These are phyloP conservation scores for Sylvia borin DNA, from an alignment of 2,797 vertebrate species.

Conservation along the genomic window DNA sequence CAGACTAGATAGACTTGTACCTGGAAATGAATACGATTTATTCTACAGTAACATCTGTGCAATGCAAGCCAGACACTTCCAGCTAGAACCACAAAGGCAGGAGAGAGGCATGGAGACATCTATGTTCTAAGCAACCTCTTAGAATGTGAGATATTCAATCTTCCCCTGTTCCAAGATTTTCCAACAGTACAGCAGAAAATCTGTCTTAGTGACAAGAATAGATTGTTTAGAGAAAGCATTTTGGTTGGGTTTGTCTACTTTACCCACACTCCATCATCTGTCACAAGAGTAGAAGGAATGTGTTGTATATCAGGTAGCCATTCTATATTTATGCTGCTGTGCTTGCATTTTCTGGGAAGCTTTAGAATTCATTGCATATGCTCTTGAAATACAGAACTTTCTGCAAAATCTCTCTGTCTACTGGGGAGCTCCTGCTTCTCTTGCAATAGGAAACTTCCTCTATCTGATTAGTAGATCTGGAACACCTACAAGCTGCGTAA, in stretches of 20 bases:
- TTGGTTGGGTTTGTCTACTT: neutral
- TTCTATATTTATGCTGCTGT: neutral
- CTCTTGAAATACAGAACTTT: neutral
- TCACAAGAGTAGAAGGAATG: neutral
- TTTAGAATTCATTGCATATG: neutral
- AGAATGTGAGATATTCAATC: neutral
- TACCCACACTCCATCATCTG: neutral
- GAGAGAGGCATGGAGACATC: neutral
- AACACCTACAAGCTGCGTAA: neutral
- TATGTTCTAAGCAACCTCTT: neutral
- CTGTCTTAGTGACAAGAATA: neutral
- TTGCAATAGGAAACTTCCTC: neutral
- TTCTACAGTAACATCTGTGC: neutral
- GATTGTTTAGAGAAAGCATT: neutral
- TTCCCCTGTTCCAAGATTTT: neutral
- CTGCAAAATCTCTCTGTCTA: neutral
- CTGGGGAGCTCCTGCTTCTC: neutral
- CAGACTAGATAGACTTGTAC: neutral
- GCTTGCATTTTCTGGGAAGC: neutral
- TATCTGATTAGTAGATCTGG: neutral
- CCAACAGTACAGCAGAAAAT: neutral
- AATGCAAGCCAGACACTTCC: neutral
- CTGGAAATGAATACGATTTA: neutral
- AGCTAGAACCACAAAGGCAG: neutral
- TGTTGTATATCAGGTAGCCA: neutral